Evolutionary conservation across 2,113 vertebrate species (phyloP), one percentile per base, ranked within the genome.

Genomic region (Agapornis roseicollis): DNA sequence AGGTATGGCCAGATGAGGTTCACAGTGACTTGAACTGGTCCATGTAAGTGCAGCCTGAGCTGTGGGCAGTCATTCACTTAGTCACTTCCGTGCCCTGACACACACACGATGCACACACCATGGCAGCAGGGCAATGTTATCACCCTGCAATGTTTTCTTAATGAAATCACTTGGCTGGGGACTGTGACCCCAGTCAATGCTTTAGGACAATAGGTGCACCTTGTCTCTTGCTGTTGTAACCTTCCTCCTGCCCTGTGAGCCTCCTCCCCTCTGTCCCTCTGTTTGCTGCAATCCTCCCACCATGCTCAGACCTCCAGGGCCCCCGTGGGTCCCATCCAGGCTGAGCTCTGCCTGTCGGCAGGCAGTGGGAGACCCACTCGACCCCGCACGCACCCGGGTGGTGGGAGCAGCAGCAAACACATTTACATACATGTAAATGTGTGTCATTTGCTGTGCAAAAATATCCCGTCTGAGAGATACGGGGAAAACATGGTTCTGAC

Each of bases 401-500:
- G 46, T 50, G 85, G 80, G 85, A 88, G 88, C 35, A 35, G 80
- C 72, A 79, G 86, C 20, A 94, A 82, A 71, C 3, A 28, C 47
- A 91, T 94, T 94, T 90, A 25, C 93, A 96, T 86, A 56, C 85
- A 96, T 94, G 96, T 41, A 94, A 96, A 94, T 93, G 81, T 83
- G 64, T 69, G 41, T 69, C 28, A 35, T 95, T 95, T 90, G 82
- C 94, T 10, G 90, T 84, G 93, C 90, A 95, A 93, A 91, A 96
- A 93, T 94, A 90, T 83, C 92, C 88, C 33, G 42, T 83, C 79
- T 88, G 80, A 79, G 94, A 93, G 96, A 97, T 95, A 94, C 6
- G 0, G 80, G 77, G 81, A 69, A 81, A 89, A 91, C 73, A 94
- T 49, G 79, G 71, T n/a, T 88, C 84, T 97, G 95, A 97, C 74